These are phyloP conservation scores for Loris lydekkerianus DNA, from an alignment of 2,797 vertebrate genomes.

Conservation along the genomic window DNA sequence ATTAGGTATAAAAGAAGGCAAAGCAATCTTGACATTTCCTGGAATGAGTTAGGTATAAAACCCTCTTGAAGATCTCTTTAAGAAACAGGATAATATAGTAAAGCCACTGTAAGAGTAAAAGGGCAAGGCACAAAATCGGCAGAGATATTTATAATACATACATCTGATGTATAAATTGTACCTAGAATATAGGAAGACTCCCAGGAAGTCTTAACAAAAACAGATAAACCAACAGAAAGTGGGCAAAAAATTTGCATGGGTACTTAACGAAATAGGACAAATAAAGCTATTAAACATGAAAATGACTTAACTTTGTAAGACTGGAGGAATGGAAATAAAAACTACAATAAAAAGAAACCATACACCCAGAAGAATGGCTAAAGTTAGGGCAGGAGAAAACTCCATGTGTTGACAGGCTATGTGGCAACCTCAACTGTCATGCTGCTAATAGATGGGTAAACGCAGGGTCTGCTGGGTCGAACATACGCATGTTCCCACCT, in stretches of 20 bases:
- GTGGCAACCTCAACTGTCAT: neutral
- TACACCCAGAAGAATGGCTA: neutral
- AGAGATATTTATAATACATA: neutral
- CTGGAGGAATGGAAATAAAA: neutral
- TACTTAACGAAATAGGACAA: neutral
- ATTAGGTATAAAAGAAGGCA: neutral
- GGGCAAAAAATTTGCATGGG: neutral
- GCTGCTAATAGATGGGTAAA: neutral
- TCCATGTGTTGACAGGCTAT: neutral
- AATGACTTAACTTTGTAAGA: neutral
- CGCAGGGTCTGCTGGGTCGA: neutral
- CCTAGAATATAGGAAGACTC: neutral
- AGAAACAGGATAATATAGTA: neutral
- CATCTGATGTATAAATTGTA: neutral
- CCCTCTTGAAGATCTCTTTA: neutral
- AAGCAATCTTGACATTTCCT: neutral
- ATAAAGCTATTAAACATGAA: neutral
- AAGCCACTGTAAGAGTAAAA: neutral
- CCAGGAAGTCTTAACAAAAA: neutral
- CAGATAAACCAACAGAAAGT: neutral
- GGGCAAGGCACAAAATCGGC: neutral
- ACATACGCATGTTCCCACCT: fast-evolving
- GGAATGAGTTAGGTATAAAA: neutral
- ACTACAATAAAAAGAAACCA: neutral
- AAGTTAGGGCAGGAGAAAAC: neutral